Conservation (phyloP, 1,140 invertebrate species). For the Zaprionus ghesquierei region DNA sequence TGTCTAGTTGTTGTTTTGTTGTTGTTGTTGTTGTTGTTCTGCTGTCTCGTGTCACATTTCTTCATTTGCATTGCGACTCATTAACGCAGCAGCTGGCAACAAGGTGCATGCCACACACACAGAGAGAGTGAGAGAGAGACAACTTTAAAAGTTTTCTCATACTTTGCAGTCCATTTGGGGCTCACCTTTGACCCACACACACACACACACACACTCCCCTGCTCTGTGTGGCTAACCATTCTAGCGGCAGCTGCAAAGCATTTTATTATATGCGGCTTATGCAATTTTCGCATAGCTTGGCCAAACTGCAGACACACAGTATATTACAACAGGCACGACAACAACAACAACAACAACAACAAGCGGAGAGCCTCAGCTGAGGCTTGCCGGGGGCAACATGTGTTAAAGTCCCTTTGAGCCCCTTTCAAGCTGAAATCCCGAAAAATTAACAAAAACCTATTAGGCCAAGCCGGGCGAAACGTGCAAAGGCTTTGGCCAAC, state of each 20-base stretch:
- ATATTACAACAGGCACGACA: too few relatives aligned
- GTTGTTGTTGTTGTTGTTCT: not conserved
- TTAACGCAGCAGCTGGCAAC: conserved; percentile 46
- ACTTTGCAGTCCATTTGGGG: conserved; percentile 31
- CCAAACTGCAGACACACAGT: not conserved
- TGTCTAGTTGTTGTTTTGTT: not conserved
- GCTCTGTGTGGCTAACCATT: conserved; percentile 4
- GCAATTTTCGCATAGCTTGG: conserved; percentile 70
- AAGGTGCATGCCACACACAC: not conserved
- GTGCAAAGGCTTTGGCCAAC: conserved; percentile 42
- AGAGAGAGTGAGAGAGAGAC: not conserved
- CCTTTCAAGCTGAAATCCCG: conserved; percentile 57
- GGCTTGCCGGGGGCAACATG: conserved; percentile 50
- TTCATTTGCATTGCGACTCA: conserved; percentile 63
- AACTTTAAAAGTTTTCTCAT: conserved; percentile 50
- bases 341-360: too few relatives aligned
- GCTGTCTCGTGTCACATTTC: conserved; percentile 36
- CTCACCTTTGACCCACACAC: conserved; percentile 39
- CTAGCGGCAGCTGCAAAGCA: conserved; percentile 29
- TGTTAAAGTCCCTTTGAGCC: conserved; percentile 60
- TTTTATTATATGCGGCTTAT: conserved; percentile 71
- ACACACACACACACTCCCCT: not conserved
- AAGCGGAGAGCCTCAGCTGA: conserved; percentile 3
- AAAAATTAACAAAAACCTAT: conserved; percentile 80
- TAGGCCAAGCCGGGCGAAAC: conserved; percentile 58